Percentiles rank a stretch among this genome's conserved stretches.
These are phyloP conservation scores for Zosterops japonicus DNA, from an alignment of 2,113 vertebrate species.

Conservation along the genomic window DNA sequence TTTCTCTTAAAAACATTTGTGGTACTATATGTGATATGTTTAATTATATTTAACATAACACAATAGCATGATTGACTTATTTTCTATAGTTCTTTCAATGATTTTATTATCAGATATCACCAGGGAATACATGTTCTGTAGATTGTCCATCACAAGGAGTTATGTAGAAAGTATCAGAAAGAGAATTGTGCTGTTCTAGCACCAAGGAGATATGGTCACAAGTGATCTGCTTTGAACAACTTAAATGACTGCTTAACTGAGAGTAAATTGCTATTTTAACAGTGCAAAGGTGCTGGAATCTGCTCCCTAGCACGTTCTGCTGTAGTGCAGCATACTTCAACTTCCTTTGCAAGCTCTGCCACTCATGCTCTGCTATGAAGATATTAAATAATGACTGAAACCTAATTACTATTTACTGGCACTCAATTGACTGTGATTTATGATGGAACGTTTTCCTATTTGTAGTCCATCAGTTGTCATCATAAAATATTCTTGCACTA, in stretches of 20 bases:
- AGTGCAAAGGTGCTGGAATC: not conserved
- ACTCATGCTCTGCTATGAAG: not conserved
- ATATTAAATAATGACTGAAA: not conserved
- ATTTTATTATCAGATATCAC: not conserved
- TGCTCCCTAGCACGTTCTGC: not conserved
- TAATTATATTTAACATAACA: not conserved
- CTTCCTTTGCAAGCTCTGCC: not conserved
- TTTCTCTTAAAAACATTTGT: not conserved
- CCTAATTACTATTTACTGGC: not conserved
- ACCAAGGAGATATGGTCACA: not conserved
- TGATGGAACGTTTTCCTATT: not conserved
- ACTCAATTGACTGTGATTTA: not conserved
- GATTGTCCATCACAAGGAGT: not conserved
- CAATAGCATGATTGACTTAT: not conserved
- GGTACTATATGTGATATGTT: not conserved
- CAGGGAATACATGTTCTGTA: accelerated
- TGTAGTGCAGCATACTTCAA: not conserved
- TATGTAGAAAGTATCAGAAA: not conserved
- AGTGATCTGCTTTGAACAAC: not conserved
- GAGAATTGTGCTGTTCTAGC: not conserved
- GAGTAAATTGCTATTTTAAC: not conserved
- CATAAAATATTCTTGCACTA: not conserved
- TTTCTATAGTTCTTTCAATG: not conserved
- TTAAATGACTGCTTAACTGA: not conserved
- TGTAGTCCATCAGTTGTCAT: not conserved